These are phyloP conservation scores for Mergus octosetaceus DNA, from an alignment of 2,797 vertebrate species.

Conservation along the genomic window DNA sequence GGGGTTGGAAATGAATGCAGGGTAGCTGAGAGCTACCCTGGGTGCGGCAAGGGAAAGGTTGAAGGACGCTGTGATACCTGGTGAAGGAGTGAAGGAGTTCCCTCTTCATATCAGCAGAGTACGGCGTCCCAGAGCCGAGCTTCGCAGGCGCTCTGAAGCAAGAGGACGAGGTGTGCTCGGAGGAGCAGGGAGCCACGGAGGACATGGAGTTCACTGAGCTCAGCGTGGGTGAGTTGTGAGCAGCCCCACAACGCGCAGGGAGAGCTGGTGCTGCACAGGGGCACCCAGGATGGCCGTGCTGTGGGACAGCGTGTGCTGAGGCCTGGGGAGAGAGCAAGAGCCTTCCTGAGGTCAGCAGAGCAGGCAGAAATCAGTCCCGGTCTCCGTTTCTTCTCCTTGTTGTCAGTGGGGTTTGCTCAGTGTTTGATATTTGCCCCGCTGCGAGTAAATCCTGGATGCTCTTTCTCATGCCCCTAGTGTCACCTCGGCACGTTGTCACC, in stretches of 20 bases:
- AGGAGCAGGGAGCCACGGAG: constrained; percentile 13
- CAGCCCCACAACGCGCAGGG: rapidly evolving
- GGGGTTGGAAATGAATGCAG: rapidly evolving
- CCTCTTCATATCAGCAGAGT: background rate
- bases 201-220: constrained; percentile 3
- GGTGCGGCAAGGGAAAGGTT: background rate
- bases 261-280: background rate
- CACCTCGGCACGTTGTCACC: background rate
- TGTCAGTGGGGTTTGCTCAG: background rate
- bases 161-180: constrained; percentile 18
- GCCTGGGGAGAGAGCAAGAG: background rate
- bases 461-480: background rate
- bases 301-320: background rate
- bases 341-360: background rate
- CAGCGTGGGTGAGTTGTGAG: constrained; percentile 35
- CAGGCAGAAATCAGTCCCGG: background rate
- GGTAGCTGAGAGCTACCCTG: background rate
- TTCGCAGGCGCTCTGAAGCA: constrained; percentile 17
- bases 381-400: background rate
- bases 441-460: background rate
- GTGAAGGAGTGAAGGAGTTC: background rate
- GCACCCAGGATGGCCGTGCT: background rate
- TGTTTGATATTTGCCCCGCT: background rate
- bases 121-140: background rate
- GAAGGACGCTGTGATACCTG: background rate